Conservation (phyloP, 1,140 invertebrate species). For the Drosophila prosaltans region DNA sequence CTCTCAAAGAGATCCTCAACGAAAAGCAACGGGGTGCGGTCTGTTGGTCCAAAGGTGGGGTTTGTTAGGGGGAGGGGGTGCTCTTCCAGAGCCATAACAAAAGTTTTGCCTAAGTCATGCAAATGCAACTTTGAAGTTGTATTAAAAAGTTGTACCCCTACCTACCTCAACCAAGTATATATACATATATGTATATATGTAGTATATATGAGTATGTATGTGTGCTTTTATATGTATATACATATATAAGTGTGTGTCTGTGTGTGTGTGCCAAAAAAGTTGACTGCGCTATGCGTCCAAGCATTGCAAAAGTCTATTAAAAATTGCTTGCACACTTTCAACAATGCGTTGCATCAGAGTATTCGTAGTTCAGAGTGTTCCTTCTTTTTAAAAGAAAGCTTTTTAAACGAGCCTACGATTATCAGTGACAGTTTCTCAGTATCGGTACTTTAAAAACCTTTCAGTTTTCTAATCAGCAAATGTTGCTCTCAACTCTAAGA, state of each 20-base stretch:
- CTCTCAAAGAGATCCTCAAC: conserved; percentile 56
- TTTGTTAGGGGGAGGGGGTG: neutral
- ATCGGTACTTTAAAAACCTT: too few species aligned
- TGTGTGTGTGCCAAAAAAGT: conserved; percentile 46
- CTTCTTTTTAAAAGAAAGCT: too few species aligned
- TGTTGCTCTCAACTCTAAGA: too few species aligned
- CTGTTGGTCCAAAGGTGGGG: neutral
- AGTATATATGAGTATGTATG: conserved; percentile 1
- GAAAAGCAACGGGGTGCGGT: neutral
- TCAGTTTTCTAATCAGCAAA: too few species aligned
- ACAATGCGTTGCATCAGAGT: conserved; percentile 14
- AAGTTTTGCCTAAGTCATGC: conserved; percentile 66
- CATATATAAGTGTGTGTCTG: neutral
- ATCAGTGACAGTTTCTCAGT: too few species aligned
- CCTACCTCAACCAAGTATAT: conserved; percentile 14
- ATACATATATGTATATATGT: neutral
- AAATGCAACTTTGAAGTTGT: conserved; percentile 74
- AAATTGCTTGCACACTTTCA: conserved; percentile 60
- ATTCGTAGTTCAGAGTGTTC: too few species aligned
- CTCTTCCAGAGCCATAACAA: conserved; percentile 40
- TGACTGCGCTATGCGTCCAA: conserved; percentile 61
- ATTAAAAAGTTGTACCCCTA: conserved; percentile 59
- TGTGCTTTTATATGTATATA: neutral
- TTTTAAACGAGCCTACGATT: too few species aligned
- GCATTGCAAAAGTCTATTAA: conserved; percentile 71